Evolutionary conservation across 2,888 invertebrate species (phyloP).

Genomic region (Blomia tropicalis): DNA sequence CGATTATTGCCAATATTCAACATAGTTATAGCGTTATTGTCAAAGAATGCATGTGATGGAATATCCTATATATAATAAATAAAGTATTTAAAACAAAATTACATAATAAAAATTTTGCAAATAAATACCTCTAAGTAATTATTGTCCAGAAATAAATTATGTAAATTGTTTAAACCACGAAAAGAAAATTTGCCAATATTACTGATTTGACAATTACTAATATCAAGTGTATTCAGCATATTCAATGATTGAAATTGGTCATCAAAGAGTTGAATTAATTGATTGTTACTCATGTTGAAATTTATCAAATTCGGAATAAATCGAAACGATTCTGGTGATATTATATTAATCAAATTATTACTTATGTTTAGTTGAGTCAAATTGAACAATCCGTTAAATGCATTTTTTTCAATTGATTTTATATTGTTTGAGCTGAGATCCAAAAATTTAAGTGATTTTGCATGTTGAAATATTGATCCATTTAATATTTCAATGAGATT

Average conservation of each 20-base stretch:
- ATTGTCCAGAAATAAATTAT: conserved; percentile 56
- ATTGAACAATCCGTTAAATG: conserved; percentile 55
- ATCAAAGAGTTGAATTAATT: conserved; percentile 46
- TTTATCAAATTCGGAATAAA: conserved; percentile 58
- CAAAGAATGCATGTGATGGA: conserved; percentile 56
- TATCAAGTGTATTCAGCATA: conserved; percentile 52
- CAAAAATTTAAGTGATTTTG: conserved; percentile 51
- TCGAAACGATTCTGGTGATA: conserved; percentile 58
- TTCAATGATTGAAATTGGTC: conserved; percentile 37
- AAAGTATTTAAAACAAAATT: neutral
- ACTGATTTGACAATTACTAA: conserved; percentile 37
- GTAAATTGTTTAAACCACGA: conserved; percentile 49
- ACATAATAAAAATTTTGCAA: neutral
- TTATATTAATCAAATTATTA: conserved; percentile 60
- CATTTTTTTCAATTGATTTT: conserved; percentile 51
- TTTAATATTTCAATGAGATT: conserved; percentile 28
- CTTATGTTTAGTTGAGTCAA: conserved; percentile 57
- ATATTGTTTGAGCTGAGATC: conserved; percentile 64
- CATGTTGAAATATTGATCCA: conserved; percentile 31
- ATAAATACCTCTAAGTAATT: conserved; percentile 51
- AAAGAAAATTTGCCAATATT: conserved; percentile 53
- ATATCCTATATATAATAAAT: conserved; percentile 38
- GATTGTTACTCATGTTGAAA: conserved; percentile 61
- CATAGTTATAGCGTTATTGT: conserved; percentile 55
- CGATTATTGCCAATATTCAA: conserved; percentile 62